Conservation (phyloP, 2,113 vertebrate species). For the Passer domesticus region DNA sequence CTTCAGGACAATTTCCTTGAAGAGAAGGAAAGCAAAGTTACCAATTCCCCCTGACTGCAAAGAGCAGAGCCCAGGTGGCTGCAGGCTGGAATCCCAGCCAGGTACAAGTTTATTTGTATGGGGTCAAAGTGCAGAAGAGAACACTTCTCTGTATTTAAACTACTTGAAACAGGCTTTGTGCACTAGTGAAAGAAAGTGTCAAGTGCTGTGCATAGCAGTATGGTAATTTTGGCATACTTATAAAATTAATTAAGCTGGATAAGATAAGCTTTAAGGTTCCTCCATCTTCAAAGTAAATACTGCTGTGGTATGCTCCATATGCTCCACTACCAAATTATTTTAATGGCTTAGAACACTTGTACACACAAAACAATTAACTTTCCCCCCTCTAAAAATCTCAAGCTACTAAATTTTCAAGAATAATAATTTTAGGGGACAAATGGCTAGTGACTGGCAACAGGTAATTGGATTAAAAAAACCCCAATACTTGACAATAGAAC, state of each 20-base stretch:
- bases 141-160: neutral
- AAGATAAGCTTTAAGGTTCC: neutral
- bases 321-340: neutral
- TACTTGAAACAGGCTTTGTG: neutral
- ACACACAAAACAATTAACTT: neutral
- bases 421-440: neutral
- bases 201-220: neutral
- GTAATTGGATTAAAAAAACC: neutral
- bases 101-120: neutral
- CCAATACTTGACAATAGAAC: neutral
- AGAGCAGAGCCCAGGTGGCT: neutral
- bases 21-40: neutral
- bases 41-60: neutral
- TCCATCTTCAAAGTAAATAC: neutral
- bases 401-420: neutral
- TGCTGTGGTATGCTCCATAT: neutral
- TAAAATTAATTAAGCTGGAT: neutral
- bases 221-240: neutral
- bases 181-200: neutral
- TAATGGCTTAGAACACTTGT: neutral
- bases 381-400: neutral
- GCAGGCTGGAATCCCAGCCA: neutral
- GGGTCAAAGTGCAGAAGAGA: constrained; percentile 15
- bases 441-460: neutral
- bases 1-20: neutral